These are phyloP conservation scores for Coendou prehensilis DNA, from an alignment of 2,797 vertebrate genomes.

Conservation along the genomic window DNA sequence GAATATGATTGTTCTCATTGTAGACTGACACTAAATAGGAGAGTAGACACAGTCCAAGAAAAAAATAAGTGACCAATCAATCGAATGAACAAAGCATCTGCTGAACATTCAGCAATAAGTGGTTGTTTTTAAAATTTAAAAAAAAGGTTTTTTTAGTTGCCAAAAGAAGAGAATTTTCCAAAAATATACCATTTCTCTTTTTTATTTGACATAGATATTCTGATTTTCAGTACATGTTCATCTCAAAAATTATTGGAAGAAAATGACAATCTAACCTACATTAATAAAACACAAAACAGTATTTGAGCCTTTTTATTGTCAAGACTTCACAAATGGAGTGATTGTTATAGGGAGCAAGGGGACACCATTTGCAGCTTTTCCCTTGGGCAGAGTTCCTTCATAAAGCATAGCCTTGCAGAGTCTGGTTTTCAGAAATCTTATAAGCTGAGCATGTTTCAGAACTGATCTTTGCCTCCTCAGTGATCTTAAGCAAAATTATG, in stretches of 20 bases:
- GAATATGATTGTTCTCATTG: background rate
- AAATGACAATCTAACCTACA: conserved; percentile 27
- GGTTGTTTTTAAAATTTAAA: background rate
- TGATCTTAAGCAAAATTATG: conserved; percentile 84
- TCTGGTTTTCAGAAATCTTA: conserved; percentile 71
- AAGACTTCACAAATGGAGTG: background rate
- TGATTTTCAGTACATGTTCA: conserved; percentile 48
- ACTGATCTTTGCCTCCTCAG: conserved; percentile 78
- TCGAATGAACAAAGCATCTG: background rate
- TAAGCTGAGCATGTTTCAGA: conserved; percentile 71
- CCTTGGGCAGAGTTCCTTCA: conserved; percentile 35
- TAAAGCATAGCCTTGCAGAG: conserved; percentile 30
- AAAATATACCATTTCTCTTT: conserved; percentile 14
- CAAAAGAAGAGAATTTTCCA: background rate
- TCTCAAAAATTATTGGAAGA: conserved; percentile 23
- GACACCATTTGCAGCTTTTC: background rate
- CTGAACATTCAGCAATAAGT: background rate
- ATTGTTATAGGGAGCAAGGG: background rate
- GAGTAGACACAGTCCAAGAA: background rate
- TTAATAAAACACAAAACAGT: conserved; percentile 54
- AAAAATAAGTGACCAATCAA: background rate
- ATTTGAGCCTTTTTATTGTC: conserved; percentile 58
- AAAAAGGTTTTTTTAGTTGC: background rate
- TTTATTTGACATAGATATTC: conserved; percentile 39
- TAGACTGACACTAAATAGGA: background rate